Evolutionary conservation across 2,888 invertebrate species (phyloP), one percentile per base, ranked within the genome.

Genomic region (Halocaridina rubra): DNA sequence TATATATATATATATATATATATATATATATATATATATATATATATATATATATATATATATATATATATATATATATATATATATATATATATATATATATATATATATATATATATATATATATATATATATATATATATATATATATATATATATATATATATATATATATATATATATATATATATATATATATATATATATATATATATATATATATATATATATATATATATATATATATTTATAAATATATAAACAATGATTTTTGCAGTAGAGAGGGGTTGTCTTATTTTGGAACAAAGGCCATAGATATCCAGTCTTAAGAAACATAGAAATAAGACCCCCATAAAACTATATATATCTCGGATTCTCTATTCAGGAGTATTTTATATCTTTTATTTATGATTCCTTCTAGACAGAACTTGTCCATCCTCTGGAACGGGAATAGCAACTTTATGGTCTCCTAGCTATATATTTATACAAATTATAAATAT

Each of bases 11-110:
- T 61, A 22, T 61, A 22, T 61, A 22, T 61, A 22, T 61, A 22
- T 61, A 61, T 61, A 61, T 61, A 61, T 61, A 61, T 61, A 61
- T 61, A 61, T 61, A 61, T 61, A 61, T 61, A 61, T 61, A 61
- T 61, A 61, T 61, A 22, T 61, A 61, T 61, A 61, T 61, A 19
- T 19, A 61, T 61, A 7, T 13, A 19, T 7, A 61, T 7, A n/a
- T 61, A 61, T n/a, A 61, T 10, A n/a, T 10, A n/a, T n/a, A 61
- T 61, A n/a, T n/a, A 61, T n/a, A 61, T n/a, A 61, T n/a, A 61
- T n/a, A 61, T n/a, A 61, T n/a, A 22, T n/a, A 61, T n/a, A 22
- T n/a, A 61, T n/a, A 61, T n/a, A 61, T n/a, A 61, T n/a, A 61
- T n/a, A 61, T n/a, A 61, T n/a, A 61, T n/a, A 61, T n/a, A 61